phyloP scores from a whole-genome alignment of 2,113 vertebrate genomes.

The Pseudolaguvia tuberculata region DNA sequence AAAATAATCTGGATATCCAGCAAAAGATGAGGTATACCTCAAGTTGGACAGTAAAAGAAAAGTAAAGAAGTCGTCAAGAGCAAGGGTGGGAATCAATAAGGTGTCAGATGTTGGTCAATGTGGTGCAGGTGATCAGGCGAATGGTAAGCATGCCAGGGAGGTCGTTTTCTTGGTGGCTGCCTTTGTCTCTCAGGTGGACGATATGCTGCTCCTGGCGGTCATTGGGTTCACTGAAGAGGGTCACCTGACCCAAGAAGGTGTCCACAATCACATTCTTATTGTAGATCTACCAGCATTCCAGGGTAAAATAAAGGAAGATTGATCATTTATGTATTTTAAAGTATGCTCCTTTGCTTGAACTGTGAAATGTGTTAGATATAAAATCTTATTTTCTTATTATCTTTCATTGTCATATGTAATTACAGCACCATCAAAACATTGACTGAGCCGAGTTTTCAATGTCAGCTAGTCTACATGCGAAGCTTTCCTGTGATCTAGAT shows the following conservation, averaged over 20 bases:
- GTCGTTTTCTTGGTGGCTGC: slow-evolving; percentile 75
- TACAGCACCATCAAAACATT: too few species aligned
- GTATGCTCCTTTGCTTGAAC: too few species aligned
- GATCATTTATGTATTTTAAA: neutral
- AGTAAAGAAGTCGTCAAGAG: neutral
- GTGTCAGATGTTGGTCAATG: slow-evolving; percentile 78
- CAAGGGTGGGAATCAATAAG: neutral
- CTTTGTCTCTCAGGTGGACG: slow-evolving; percentile 83
- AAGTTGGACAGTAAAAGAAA: neutral
- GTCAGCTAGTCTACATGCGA: too few species aligned
- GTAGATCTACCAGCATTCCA: slow-evolving; percentile 65
- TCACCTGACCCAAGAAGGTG: slow-evolving; percentile 91
- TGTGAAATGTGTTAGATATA: too few species aligned
- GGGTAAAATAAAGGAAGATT: slow-evolving; percentile 16
- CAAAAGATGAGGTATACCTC: neutral
- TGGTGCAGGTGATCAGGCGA: slow-evolving; percentile 76
- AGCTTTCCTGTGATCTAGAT: too few species aligned
- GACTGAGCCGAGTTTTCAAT: too few species aligned
- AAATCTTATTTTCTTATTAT: too few species aligned
- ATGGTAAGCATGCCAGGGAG: slow-evolving; percentile 82
- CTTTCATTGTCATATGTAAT: too few species aligned
- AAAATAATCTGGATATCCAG: neutral
- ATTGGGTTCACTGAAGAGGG: slow-evolving; percentile 75
- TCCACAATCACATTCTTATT: slow-evolving; percentile 85
- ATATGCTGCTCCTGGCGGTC: slow-evolving; percentile 83